phyloP scores from a whole-genome alignment of 1,140 invertebrate species.

The Acyrthosiphon pisum region DNA sequence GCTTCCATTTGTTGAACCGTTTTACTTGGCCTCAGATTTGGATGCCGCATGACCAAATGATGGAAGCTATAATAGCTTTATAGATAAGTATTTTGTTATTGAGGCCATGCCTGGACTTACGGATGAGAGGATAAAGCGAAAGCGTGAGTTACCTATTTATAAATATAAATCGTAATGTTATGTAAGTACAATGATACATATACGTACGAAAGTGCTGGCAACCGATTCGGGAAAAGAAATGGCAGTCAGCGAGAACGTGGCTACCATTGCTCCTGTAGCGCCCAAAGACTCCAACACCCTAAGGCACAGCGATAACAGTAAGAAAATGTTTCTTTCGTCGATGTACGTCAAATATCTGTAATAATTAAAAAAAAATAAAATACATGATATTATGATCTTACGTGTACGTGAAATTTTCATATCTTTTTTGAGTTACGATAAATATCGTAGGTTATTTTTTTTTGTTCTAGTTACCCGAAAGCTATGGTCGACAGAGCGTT shows the following conservation, averaged over 20 bases:
- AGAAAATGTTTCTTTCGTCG: constrained; percentile 66
- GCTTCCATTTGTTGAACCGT: too few relatives aligned
- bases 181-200: background rate
- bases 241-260: constrained; percentile 72
- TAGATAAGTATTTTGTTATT: too few relatives aligned
- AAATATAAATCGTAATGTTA: background rate
- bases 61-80: too few relatives aligned
- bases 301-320: constrained; percentile 69
- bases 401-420: background rate
- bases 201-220: constrained; percentile 70
- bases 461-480: constrained; percentile 65
- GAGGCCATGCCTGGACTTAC: too few relatives aligned
- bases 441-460: background rate
- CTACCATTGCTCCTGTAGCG: constrained; percentile 71
- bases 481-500: constrained; percentile 65
- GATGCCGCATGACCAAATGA: too few relatives aligned
- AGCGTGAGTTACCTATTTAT: too few relatives aligned
- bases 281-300: constrained; percentile 71
- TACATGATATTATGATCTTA: background rate
- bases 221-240: constrained; percentile 70
- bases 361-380: constrained; percentile 16
- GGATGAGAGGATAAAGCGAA: too few relatives aligned
- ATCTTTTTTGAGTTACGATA: background rate
- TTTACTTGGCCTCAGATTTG: too few relatives aligned
- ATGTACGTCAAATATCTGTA: constrained; percentile 68